Base-by-base conservation (phyloP, 1,140 invertebrate species). In the Hyles vespertilio region DNA sequence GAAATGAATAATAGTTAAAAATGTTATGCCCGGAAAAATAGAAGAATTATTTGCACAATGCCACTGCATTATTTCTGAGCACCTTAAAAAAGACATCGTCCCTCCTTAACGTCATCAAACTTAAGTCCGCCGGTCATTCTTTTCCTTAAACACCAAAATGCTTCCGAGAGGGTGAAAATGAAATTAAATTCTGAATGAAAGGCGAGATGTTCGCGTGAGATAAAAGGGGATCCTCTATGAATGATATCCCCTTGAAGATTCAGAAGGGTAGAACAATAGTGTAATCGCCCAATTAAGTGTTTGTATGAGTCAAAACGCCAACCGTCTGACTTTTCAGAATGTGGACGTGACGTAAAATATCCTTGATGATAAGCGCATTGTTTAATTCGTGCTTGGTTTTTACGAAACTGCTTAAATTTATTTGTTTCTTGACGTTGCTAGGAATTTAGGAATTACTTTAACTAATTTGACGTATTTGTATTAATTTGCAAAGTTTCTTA, bases 121-220 rank as follows among this genome's bases (percentile, higher is more conserved):
- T 72, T 65, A 73, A 81, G 81, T 82, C 81, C 78, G 71, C 76
- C 69, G 79, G 84, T 86, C 83, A 86, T 82, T 86, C 83, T 87
- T 82, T 84, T 81, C 8, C 81, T 84, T 83, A 84, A 85, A 82
- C 72, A 77, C 74, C 65, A 59, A 51, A 54, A 54, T 43, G 54
- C 22, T 22, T 22, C 22, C 22, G 77, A 77, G 74, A 77, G 84
- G 85, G 85, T 84, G 83, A 80, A 81, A 81, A 86, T 83, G 79
- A 88, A 86, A 88, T 88, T 88, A 88, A 88, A 88, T 86, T 86
- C 81, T 79, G 69, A 81, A 81, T 84, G 79, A 86, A 88, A 80
- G 79, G 77, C 67, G 68, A 56, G 43, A 77, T 77, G 74, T 69
- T 61, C 59, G 64, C 61, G 75, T 81, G 70, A 73, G 70, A 74